Percentiles rank a stretch among this genome's conserved stretches.
Evolutionary conservation across 2,888 invertebrate genomes (phyloP).

Genomic region (Lissocephala sabroskyi): DNA sequence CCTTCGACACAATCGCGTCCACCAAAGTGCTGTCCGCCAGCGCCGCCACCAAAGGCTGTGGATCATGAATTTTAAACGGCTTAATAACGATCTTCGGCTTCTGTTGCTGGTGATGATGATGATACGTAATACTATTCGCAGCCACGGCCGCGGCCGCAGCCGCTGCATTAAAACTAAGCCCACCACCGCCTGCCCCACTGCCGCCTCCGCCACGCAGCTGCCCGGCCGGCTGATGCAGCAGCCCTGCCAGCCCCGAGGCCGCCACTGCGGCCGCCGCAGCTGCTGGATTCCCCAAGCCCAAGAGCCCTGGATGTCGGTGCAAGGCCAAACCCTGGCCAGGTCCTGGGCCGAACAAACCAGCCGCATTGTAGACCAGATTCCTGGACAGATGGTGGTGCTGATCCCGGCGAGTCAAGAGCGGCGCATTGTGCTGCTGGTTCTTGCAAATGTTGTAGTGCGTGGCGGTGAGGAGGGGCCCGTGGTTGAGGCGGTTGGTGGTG

Average conservation of each 20-base stretch:
- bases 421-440: slow-evolving; percentile 43
- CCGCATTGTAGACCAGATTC: slow-evolving; percentile 32
- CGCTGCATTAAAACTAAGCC: slow-evolving; percentile 6
- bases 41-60: slow-evolving; percentile 70
- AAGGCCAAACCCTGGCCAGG: slow-evolving; percentile 8
- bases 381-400: slow-evolving; percentile 45
- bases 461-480: slow-evolving; percentile 58
- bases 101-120: slow-evolving; percentile 58
- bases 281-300: slow-evolving; percentile 27
- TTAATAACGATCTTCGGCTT: slow-evolving; percentile 72
- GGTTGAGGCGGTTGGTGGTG: slow-evolving; percentile 59
- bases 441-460: slow-evolving; percentile 65
- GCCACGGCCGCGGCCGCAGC: slow-evolving; percentile 42
- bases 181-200: slow-evolving; percentile 36
- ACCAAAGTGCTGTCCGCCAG: slow-evolving; percentile 69
- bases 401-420: slow-evolving; percentile 49
- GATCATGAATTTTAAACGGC: slow-evolving; percentile 73
- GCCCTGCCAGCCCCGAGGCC: slow-evolving; percentile 31
- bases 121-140: slow-evolving; percentile 62
- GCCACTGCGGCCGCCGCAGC: slow-evolving; percentile 31
- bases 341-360: slow-evolving; percentile 9
- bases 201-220: slow-evolving; percentile 27
- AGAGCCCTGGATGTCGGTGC: slow-evolving; percentile 37
- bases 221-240: slow-evolving; percentile 39
- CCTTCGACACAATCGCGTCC: slow-evolving; percentile 71